A percentile compares a stretch with the other conserved stretches of the same genome.
phyloP scores from a whole-genome alignment of 2,113 vertebrate genomes.

The Rhodinocichla rosea region DNA sequence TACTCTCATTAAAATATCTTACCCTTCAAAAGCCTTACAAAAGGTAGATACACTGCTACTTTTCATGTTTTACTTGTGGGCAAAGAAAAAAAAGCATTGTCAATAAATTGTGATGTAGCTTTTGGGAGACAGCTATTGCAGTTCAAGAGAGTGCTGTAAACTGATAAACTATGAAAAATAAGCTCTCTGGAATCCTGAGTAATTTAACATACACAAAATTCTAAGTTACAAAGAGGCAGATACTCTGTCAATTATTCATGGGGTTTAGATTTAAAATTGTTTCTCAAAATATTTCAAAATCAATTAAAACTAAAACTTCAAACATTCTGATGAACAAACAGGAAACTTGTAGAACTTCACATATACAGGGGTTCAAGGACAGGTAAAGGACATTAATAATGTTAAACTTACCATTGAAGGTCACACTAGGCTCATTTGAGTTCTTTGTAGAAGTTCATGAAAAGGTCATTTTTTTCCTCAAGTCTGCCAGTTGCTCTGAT shows the following conservation, averaged over 20 bases:
- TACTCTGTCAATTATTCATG: neutral
- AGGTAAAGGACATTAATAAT: neutral
- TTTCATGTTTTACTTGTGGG: neutral
- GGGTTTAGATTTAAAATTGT: neutral
- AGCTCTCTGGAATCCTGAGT: neutral
- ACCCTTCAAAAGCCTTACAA: neutral
- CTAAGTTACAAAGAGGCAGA: neutral
- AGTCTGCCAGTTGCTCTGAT: neutral
- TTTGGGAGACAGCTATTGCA: neutral
- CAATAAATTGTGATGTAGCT: neutral
- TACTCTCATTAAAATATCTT: neutral
- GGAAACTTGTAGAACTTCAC: neutral
- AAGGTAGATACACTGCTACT: neutral
- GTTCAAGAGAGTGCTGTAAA: neutral
- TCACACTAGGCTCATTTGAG: neutral
- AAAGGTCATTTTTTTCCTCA: neutral
- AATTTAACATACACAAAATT: neutral
- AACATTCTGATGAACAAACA: neutral
- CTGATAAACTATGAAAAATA: neutral
- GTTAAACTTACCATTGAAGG: constrained; percentile 30
- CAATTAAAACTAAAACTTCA: neutral
- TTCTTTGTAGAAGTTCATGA: neutral
- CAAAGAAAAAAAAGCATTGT: neutral
- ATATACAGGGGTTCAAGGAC: neutral
- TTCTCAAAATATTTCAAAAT: neutral